Evolutionary conservation across 2,113 vertebrate genomes (phyloP).

Genomic region (Oncorhynchus masou): DNA sequence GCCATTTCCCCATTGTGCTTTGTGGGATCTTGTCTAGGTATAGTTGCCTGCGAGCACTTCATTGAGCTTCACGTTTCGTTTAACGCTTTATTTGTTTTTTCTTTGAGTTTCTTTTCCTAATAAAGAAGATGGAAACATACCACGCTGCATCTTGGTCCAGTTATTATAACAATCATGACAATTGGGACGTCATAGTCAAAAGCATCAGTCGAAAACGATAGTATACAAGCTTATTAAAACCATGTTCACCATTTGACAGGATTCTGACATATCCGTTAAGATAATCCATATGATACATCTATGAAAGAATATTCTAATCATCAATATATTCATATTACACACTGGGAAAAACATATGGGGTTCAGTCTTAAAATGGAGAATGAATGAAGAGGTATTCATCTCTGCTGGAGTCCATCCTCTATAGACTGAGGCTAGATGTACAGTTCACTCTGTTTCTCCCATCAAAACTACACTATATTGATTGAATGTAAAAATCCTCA

Average conservation of each 20-base stretch:
- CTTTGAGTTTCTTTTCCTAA: too few species aligned
- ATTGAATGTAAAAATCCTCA: conserved; percentile 39
- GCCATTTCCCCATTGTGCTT: too few species aligned
- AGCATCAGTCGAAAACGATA: background rate
- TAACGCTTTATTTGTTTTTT: too few species aligned
- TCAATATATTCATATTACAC: background rate
- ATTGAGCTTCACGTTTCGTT: too few species aligned
- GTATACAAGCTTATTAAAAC: background rate
- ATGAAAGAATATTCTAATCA: background rate
- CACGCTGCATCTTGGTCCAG: too few species aligned
- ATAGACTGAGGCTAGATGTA: conserved; percentile 41
- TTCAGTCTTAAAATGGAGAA: background rate
- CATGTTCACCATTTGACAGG: background rate
- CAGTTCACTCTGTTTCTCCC: conserved; percentile 55
- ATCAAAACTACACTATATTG: conserved; percentile 47
- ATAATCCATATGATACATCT: background rate
- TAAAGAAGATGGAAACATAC: too few species aligned
- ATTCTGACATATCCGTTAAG: background rate
- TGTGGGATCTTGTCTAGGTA: too few species aligned
- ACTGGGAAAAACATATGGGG: background rate
- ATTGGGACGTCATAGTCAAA: too few species aligned
- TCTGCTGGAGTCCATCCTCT: conserved; percentile 36
- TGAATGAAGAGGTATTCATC: conserved; percentile 12
- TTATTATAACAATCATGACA: too few species aligned
- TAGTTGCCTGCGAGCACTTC: too few species aligned